Base-by-base conservation (phyloP, 2,888 invertebrate species). In the Megastigmus dorsalis region DNA sequence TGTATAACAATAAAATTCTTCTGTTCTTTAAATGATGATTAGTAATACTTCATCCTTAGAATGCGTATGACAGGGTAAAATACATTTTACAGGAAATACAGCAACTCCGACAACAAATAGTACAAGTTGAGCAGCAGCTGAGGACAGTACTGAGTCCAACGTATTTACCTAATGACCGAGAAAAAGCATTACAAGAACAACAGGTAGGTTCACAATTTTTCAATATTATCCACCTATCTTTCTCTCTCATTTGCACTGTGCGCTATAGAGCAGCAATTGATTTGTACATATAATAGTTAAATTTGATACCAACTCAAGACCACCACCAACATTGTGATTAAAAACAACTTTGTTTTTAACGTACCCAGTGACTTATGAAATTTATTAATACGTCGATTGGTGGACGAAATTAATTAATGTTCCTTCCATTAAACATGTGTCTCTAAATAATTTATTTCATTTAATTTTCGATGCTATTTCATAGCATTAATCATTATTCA, bases 51-150 rank as follows among this genome's bases (percentile, higher is more conserved):
- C n/a, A n/a, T n/a, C n/a, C n/a, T n/a, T n/a, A n/a, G n/a, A n/a
- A n/a, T n/a, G n/a, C 15, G 30, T 28, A 63, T 48, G 28, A 60
- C 13, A 10, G 38, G 10, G 6, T n/a, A n/a, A n/a, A 13, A 36
- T 6, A 33, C 1, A 18, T 55, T 68, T 85, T 86, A 13, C 85
- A 91, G 91, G 96, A 97, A 89, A 94, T 97, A 85, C 95, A 95
- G 83, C 91, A 93, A 63, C 90, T 97, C 79, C 93, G 96, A 73
- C 94, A 95, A 84, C 94, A 95, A 88, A 93, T 96, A 83, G 92
- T 95, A 78, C 93, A 94, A 87, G 95, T 95, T 79, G 97, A 97
- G 89, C 96, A 96, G 88, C 94, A 95, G 87, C 90, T 97, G 85
- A 92, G 97, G 77, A 91, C 93, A 75, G 93, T 95, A 59, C 92